Base-by-base conservation (phyloP, 2,888 invertebrate genomes). In the Melinaea marsaeus region DNA sequence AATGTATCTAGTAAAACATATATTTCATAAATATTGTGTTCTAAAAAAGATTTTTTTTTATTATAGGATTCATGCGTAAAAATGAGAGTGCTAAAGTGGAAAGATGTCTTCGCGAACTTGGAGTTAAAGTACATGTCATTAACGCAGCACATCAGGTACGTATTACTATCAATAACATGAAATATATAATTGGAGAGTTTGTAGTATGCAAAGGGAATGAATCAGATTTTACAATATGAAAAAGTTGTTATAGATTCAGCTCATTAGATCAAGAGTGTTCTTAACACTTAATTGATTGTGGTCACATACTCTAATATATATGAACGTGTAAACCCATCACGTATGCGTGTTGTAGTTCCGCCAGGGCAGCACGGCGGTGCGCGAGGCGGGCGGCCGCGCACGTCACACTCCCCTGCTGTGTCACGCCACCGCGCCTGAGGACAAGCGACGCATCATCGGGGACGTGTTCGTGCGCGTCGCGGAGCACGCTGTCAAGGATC, bases 391-490 rank as follows among this genome's bases (percentile, higher is more conserved):
- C 69, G 92, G 91, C 0, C 86, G 90, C 61, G 7, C 74, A 75
- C 92, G 87, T 61, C 92, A 92, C 83, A 98, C 98, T 51, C 95
- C 95, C 79, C 95, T 96, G 92, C 91, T 98, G 60, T 97, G 96
- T 81, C 94, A 95, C 88, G 94, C 96, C 22, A 91, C 93, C n/a
- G 94, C 96, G 85, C 99, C 99, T 0, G 99, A 99, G 89, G 98
- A 98, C 84, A 99, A 99, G 82, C 94, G 99, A 68, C 97, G 97
- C 91, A 99, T 99, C 78, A 99, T 99, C 79, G 99, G 99, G 22
- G 99, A 99, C 88, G 97, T 99, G 61, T 99, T 99, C 91, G 98
- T 99, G 69, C 95, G 95, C 89, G 94, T 98, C 75, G 97, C 98
- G 45, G 95, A 97, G 88, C 96, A 98, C 80, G 94, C 97, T 69